These are phyloP conservation scores for Percopsis omiscomaycus DNA, from an alignment of 2,797 vertebrate genomes.

Conservation along the genomic window DNA sequence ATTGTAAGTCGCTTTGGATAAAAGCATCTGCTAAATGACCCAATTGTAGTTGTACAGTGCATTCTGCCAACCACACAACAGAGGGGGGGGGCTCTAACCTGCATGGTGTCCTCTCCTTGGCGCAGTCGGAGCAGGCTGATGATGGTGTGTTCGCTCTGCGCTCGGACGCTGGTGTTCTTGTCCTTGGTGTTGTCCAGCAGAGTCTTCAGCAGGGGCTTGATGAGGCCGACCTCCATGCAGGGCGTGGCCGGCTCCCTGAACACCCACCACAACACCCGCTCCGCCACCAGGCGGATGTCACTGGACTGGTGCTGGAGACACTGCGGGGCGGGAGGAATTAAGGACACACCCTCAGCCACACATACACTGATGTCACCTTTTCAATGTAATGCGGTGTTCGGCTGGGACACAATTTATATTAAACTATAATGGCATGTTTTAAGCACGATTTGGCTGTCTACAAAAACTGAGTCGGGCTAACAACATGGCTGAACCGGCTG, in stretches of 20 bases:
- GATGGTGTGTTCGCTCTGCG: slow-evolving; percentile 95
- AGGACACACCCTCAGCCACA: neutral
- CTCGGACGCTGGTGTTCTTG: slow-evolving; percentile 95
- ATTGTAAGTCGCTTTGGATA: no score
- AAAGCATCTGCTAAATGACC: no score
- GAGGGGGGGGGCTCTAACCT: slow-evolving; percentile 70
- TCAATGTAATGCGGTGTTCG: no score
- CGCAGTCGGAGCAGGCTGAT: slow-evolving; percentile 90
- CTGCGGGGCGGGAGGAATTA: slow-evolving; percentile 41
- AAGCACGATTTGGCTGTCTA: no score
- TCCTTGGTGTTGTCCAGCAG: slow-evolving; percentile 98
- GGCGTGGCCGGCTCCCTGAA: slow-evolving; percentile 83
- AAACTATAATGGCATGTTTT: no score
- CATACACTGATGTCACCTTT: neutral
- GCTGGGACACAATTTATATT: no score
- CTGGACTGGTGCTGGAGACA: slow-evolving; percentile 95
- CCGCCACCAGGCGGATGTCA: slow-evolving; percentile 92
- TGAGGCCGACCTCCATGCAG: slow-evolving; percentile 80
- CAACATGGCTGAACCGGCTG: no score
- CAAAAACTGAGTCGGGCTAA: no score
- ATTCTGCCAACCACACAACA: no score
- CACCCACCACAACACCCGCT: slow-evolving; percentile 97
- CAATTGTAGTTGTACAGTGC: no score
- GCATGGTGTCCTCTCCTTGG: slow-evolving; percentile 85
- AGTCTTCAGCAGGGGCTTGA: slow-evolving; percentile 93